Conservation (phyloP, 2,113 vertebrate species). For the Ciconia stormi region DNA sequence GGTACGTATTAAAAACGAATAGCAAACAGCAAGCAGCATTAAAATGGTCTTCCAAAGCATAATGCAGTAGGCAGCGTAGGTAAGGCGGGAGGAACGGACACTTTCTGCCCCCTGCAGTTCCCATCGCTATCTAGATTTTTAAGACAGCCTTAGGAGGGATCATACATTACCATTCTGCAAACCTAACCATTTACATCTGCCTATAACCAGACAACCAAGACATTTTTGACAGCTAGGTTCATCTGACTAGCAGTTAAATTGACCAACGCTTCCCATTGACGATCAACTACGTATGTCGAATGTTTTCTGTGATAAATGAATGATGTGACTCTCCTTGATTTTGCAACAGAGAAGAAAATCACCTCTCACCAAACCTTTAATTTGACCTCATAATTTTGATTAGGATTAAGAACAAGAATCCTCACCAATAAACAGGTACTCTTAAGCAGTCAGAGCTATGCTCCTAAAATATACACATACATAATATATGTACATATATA, state of each 20-base stretch:
- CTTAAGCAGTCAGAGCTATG: background rate
- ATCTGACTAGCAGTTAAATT: background rate
- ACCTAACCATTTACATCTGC: background rate
- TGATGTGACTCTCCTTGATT: background rate
- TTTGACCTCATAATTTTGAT: background rate
- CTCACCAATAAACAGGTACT: background rate
- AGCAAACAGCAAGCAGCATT: conserved; percentile 1
- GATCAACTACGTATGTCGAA: background rate
- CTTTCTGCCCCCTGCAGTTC: conserved; percentile 67
- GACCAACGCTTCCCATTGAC: background rate
- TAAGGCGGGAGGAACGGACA: conserved; percentile 1
- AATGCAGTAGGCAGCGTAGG: conserved; percentile 3
- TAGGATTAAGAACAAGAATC: background rate
- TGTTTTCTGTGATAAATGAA: background rate
- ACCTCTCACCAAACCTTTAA: background rate
- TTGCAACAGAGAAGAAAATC: background rate
- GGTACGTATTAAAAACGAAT: background rate
- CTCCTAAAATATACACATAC: background rate
- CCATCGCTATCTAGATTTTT: conserved; percentile 28
- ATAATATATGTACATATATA: background rate
- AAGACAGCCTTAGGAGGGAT: background rate
- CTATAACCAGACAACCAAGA: background rate
- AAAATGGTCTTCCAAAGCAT: conserved; percentile 63
- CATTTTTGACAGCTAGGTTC: background rate
- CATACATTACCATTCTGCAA: background rate